These are phyloP conservation scores for Euwallacea similis DNA, from an alignment of 1,140 invertebrate species.

Conservation along the genomic window DNA sequence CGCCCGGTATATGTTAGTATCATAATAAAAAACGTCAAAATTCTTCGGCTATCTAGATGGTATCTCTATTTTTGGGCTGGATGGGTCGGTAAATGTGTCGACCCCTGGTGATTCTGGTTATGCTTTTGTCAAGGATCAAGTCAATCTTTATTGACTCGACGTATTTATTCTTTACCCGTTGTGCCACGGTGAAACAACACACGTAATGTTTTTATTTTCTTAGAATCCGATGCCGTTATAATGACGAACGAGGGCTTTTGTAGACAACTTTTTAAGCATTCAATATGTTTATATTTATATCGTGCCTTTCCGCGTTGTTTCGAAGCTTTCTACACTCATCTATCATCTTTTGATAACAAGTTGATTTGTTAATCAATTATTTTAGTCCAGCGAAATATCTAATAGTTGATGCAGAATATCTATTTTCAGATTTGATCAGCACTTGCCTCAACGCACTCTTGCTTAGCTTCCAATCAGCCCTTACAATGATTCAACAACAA, in stretches of 20 bases:
- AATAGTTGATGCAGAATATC: no score
- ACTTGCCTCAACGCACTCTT: no score
- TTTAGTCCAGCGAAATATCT: no score
- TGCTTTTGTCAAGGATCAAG: slow-evolving; percentile 29
- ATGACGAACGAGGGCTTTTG: background rate
- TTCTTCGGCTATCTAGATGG: slow-evolving; percentile 25
- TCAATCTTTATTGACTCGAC: slow-evolving; percentile 27
- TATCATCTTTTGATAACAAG: no score
- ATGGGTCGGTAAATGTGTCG: slow-evolving; percentile 31
- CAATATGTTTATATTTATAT: no score
- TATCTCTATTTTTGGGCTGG: slow-evolving; percentile 27
- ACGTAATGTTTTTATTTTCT: slow-evolving; percentile 22
- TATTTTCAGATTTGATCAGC: no score
- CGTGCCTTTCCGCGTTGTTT: no score
- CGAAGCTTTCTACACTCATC: no score
- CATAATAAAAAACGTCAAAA: slow-evolving; percentile 32
- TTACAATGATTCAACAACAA: no score
- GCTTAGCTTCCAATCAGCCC: no score
- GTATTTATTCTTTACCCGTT: slow-evolving; percentile 18
- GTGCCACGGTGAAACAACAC: background rate
- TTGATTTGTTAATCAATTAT: no score
- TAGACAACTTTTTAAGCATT: no score
- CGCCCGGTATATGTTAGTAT: slow-evolving; percentile 27
- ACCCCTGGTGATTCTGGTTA: slow-evolving; percentile 30
- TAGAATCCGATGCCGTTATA: slow-evolving; percentile 12